A percentile compares a stretch with the other conserved stretches of the same genome.
Conservation (phyloP, 2,113 vertebrate genomes). For the Ivindomyrus marchei region DNA sequence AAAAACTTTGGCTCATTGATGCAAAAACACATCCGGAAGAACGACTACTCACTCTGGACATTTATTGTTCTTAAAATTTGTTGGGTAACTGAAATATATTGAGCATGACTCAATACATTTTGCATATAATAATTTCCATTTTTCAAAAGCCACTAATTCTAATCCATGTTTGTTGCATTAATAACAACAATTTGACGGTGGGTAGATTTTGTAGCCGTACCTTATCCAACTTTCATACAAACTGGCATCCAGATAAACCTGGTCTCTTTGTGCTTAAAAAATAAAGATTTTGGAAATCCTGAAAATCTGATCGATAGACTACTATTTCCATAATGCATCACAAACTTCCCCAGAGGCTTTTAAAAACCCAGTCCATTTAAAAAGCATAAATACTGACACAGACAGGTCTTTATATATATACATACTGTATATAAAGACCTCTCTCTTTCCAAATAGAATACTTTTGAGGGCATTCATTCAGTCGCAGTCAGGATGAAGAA, state of each 20-base stretch:
- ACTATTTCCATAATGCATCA: background rate
- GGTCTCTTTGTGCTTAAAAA: conserved; percentile 13
- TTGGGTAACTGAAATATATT: background rate
- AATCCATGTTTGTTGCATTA: conserved; percentile 5
- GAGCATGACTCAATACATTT: background rate
- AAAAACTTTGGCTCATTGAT: conserved; percentile 14
- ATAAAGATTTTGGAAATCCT: background rate
- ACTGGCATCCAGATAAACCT: background rate
- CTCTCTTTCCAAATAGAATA: background rate
- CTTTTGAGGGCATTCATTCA: background rate
- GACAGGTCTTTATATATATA: too few relatives aligned
- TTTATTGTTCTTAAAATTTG: background rate
- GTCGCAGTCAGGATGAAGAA: background rate
- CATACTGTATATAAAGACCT: too few relatives aligned
- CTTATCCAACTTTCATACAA: background rate
- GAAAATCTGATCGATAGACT: background rate
- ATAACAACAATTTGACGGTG: background rate
- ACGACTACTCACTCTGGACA: background rate
- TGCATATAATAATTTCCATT: background rate
- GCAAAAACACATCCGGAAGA: background rate
- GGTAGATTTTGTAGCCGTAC: background rate
- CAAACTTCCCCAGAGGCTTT: background rate
- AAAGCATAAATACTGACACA: background rate
- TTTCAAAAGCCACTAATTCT: background rate
- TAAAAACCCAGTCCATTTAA: background rate